Evolutionary conservation across 2,888 invertebrate species (phyloP).

Genomic region (Microplitis deprimator): DNA sequence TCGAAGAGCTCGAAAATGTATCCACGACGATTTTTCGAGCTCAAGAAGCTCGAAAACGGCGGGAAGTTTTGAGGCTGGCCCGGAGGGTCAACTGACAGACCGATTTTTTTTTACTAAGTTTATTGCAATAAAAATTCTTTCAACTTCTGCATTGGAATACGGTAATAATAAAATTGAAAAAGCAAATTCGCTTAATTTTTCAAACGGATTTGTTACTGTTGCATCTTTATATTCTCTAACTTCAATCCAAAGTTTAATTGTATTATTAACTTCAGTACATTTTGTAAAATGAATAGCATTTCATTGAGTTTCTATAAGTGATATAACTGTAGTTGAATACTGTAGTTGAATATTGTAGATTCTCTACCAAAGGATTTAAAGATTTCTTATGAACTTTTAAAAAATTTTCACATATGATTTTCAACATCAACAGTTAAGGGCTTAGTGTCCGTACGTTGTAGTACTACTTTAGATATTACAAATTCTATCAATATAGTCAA

Average conservation of each 20-base stretch:
- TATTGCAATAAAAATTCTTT: conserved; percentile 45
- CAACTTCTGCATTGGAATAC: conserved; percentile 44
- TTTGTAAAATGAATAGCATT: conserved; percentile 12
- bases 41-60: no score
- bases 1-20: no score
- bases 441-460: no score
- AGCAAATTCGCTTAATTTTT: conserved; percentile 35
- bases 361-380: no score
- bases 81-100: no score
- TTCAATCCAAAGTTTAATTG: conserved; percentile 24
- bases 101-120: conserved; percentile 43
- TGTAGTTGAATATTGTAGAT: not conserved
- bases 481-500: no score
- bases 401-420: no score
- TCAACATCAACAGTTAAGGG: no score
- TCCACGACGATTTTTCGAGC: no score
- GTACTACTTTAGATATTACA: no score
- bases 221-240: conserved; percentile 28
- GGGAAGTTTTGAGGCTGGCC: no score
- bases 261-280: conserved; percentile 14
- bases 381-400: no score
- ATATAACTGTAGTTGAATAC: conserved; percentile 2
- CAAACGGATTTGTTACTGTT: conserved; percentile 26
- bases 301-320: conserved; percentile 16
- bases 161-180: conserved; percentile 41